Evolutionary conservation across 2,797 vertebrate species (phyloP), one percentile per base, ranked within the genome.

Genomic region (Trichosurus vulpecula): DNA sequence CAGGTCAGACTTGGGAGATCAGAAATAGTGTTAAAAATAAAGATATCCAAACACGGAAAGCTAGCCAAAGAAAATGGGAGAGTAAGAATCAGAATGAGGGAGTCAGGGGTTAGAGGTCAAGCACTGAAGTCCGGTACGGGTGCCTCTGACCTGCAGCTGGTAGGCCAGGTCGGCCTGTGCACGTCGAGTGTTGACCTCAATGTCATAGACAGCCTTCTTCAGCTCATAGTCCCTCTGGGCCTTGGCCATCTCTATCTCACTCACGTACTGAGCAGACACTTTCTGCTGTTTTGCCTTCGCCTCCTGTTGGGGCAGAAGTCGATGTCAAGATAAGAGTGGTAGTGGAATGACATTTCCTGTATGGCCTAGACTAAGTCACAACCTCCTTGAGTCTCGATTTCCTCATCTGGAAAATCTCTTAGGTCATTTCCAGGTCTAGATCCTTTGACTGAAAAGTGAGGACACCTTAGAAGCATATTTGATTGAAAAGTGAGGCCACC

Each of bases 181-280:
- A 95, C 99, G 99, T 98, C 99, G 99, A 92, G 98, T 99, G 98
- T 99, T 99, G 97, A 99, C 99, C 97, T 99, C 99, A 0, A 99
- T 97, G 95, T 99, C 99, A 0, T 99, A 99, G 0, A 97, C 97
- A 0, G 99, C 99, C 97, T 99, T 99, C 98, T 99, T 99, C 98
- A 99, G 98, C 98, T 99, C 99, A 0, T 98, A 99, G 98, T 99
- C 99, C 95, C 99, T 98, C 98, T 99, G 99, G 0, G 99, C 98
- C 98, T 99, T 99, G 6, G 99, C 99, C 99, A 99, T 99, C 98
- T 99, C 99, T 0, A 99, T 99, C 98, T 99, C 99, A n/a, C 99
- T 99, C 98, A 99, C 98, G 94, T 99, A 99, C 97, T 99, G 99
- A 92, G 99, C 99, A 0, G 99, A 99, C 51, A 99, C 98, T 96